Conservation (phyloP, 2,888 invertebrate genomes). For the Campoplex nolae region DNA sequence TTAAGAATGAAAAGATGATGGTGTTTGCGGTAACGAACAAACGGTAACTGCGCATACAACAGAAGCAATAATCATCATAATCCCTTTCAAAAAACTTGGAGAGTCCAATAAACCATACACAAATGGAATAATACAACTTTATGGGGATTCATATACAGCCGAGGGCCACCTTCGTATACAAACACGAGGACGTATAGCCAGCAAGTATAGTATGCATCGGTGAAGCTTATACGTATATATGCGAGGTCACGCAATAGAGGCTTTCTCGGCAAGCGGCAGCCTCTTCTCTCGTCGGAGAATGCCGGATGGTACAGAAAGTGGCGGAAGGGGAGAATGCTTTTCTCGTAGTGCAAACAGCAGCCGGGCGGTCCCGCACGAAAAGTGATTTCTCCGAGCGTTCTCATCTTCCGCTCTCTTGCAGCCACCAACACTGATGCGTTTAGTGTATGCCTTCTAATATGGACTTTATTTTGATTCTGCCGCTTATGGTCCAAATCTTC, state of each 20-base stretch:
- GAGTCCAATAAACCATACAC: slow-evolving; percentile 37
- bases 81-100: slow-evolving; percentile 17
- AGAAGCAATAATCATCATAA: slow-evolving; percentile 39
- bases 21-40: slow-evolving; percentile 52
- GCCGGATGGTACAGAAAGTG: slow-evolving; percentile 11
- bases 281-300: slow-evolving; percentile 55
- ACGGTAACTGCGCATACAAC: slow-evolving; percentile 21
- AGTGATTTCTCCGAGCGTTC: slow-evolving; percentile 23
- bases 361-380: slow-evolving; percentile 49
- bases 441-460: slow-evolving; percentile 16
- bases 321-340: slow-evolving; percentile 30
- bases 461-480: slow-evolving; percentile 18
- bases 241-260: slow-evolving; percentile 64
- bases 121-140: slow-evolving; percentile 29
- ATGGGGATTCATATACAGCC: slow-evolving; percentile 27
- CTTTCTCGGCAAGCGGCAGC: slow-evolving; percentile 45
- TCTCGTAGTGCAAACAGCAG: slow-evolving; percentile 65
- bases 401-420: slow-evolving; percentile 21
- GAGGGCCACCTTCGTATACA: slow-evolving; percentile 13
- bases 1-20: slow-evolving; percentile 29
- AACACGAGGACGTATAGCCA: neutral
- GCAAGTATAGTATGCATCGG: slow-evolving; percentile 1
- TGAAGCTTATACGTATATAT: slow-evolving; percentile 61
- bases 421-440: slow-evolving; percentile 12
- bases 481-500: slow-evolving; percentile 32